These are phyloP conservation scores for Aldrovandia affinis DNA, from an alignment of 2,797 vertebrate species.

Conservation along the genomic window DNA sequence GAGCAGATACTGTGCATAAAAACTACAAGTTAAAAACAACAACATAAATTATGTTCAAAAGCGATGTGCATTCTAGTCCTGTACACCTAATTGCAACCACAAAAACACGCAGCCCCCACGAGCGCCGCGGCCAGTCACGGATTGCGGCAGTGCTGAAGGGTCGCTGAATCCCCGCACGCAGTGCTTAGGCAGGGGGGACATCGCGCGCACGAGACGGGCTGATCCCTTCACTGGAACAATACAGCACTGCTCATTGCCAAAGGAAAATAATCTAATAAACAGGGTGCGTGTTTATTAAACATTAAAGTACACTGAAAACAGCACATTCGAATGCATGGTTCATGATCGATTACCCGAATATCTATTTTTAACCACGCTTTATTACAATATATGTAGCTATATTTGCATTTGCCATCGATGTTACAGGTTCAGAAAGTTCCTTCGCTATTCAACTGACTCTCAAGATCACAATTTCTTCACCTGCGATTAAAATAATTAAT, in stretches of 20 bases:
- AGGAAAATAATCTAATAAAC: background rate
- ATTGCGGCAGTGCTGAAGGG: slow-evolving; percentile 48
- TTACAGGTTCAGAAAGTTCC: slow-evolving; percentile 20
- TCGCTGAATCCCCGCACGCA: slow-evolving; percentile 45
- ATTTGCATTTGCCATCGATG: slow-evolving; percentile 11
- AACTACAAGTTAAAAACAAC: slow-evolving; percentile 23
- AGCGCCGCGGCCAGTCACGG: slow-evolving; percentile 47
- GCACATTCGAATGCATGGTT: background rate
- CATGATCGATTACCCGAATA: background rate
- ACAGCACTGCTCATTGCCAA: background rate
- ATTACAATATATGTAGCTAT: slow-evolving; percentile 8
- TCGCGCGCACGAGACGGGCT: slow-evolving; percentile 14
- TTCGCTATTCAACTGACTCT: slow-evolving; percentile 15
- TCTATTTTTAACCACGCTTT: background rate
- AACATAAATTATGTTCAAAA: slow-evolving; percentile 9
- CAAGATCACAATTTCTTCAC: slow-evolving; percentile 26
- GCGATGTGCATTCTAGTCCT: slow-evolving; percentile 21
- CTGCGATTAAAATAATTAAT: slow-evolving; percentile 13
- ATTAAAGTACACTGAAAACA: background rate
- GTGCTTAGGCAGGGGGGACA: slow-evolving; percentile 31
- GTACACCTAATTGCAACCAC: slow-evolving; percentile 46
- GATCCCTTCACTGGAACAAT: slow-evolving; percentile 16
- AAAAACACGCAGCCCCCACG: slow-evolving; percentile 34
- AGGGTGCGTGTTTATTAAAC: background rate
- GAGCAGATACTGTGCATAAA: background rate